Evolutionary conservation across 2,888 invertebrate species (phyloP).

Genomic region (Sesamia inferens): DNA sequence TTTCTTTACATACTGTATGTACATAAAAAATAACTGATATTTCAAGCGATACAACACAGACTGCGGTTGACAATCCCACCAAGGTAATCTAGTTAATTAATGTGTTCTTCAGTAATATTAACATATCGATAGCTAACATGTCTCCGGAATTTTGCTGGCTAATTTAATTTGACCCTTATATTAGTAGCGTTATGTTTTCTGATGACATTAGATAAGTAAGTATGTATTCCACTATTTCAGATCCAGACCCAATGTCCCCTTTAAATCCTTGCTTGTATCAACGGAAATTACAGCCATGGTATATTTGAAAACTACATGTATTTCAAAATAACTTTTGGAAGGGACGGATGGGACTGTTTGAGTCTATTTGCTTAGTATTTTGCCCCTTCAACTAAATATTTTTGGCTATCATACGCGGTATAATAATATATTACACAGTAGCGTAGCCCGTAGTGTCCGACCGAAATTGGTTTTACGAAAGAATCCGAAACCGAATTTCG

Average conservation of each 20-base stretch:
- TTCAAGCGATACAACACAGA: neutral
- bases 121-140: neutral
- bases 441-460: too few species aligned
- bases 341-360: constrained; percentile 42
- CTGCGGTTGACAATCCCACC: neutral
- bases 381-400: constrained; percentile 33
- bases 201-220: neutral
- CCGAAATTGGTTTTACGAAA: too few species aligned
- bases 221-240: neutral
- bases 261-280: constrained; percentile 30
- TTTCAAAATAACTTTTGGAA: constrained; percentile 33
- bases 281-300: constrained; percentile 42
- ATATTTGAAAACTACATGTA: constrained; percentile 23
- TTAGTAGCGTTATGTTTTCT: constrained; percentile 3
- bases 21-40: neutral
- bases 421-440: neutral
- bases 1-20: too few species aligned
- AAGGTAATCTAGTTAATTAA: neutral
- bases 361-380: constrained; percentile 37
- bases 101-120: too few species aligned
- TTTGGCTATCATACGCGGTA: constrained; percentile 17
- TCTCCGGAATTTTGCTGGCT: neutral
- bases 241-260: neutral
- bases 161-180: neutral
- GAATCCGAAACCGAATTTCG: too few species aligned